Base-by-base conservation (phyloP, 2,797 vertebrate species). In the Acanthurus lineatus region DNA sequence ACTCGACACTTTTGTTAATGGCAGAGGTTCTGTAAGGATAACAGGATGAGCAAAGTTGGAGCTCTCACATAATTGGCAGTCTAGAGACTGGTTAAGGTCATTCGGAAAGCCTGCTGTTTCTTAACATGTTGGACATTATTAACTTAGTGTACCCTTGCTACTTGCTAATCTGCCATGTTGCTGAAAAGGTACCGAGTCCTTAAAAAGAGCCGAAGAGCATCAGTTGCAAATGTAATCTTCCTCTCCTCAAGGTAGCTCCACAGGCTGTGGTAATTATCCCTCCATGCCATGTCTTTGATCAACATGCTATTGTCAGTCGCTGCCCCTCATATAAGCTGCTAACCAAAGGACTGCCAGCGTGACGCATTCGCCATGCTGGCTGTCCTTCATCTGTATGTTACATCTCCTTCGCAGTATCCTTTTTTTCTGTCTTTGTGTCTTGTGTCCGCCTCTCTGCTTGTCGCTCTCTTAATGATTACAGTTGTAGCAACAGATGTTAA, bases 191-290 rank as follows among this genome's bases (percentile, higher is more conserved):
- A 83, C 79, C 52, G 25, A 66, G 78, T 75, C 73, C 59, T 69
- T 56, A 57, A 77, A 70, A 69, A 57, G 22, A 80, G 48, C 76
- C 44, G 56, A 57, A 57, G 65, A 80, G 73, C 76, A 59, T 76
- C 64, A 38, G 78, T 71, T 52, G 68, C 64, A 35, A 69, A 79
- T 70, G 75, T 88, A 88, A 89, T 93, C 81, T 70, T 69, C 72
- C 66, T 84, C 69, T 79, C 25, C 52, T 40, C 77, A 88, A 65
- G 81, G 59, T 64, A 35, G 44, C 90, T 80, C 89, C 74, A 48
- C 66, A 74, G 87, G 90, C 86, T 28, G 28, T 73, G 22, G 79
- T 92, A 91, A 93, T 94, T 89, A 90, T 81, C 60, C 16, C 82
- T 87, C 66, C 69, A 63, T 62, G 85, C 82, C 69, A 71, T 28